Evolutionary conservation across 2,113 vertebrate genomes (phyloP).

Genomic region (Nicator chloris): DNA sequence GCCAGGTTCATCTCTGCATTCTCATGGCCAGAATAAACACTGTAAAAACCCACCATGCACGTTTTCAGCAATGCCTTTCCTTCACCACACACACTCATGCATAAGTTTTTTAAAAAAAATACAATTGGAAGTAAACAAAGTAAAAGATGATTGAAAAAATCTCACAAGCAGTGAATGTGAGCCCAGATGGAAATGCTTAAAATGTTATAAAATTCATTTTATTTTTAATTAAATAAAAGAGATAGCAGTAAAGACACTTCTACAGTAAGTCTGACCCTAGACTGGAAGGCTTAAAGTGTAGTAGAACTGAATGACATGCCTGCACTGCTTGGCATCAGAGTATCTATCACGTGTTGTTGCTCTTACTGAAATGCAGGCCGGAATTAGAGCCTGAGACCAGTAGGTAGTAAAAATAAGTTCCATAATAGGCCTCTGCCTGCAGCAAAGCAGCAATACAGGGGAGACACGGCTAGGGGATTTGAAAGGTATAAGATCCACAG

Average conservation of each 20-base stretch:
- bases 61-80: neutral
- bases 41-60: neutral
- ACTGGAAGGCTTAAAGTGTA: neutral
- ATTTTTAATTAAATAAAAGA: neutral
- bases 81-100: accelerated
- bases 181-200: neutral
- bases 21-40: neutral
- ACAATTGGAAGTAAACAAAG: neutral
- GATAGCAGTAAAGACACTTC: neutral
- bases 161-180: neutral
- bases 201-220: neutral
- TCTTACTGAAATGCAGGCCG: neutral
- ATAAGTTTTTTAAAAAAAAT: neutral
- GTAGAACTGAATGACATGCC: neutral
- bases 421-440: neutral
- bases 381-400: neutral
- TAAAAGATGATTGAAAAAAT: neutral
- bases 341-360: accelerated
- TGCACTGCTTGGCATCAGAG: neutral
- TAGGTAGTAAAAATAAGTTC: neutral
- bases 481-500: neutral
- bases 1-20: neutral
- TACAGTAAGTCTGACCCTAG: neutral
- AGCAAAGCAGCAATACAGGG: neutral
- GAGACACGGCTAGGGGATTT: neutral